Evolutionary conservation across 2,888 invertebrate genomes (phyloP), one percentile per base, ranked within the genome.

Genomic region (Lomographa bimaculata): DNA sequence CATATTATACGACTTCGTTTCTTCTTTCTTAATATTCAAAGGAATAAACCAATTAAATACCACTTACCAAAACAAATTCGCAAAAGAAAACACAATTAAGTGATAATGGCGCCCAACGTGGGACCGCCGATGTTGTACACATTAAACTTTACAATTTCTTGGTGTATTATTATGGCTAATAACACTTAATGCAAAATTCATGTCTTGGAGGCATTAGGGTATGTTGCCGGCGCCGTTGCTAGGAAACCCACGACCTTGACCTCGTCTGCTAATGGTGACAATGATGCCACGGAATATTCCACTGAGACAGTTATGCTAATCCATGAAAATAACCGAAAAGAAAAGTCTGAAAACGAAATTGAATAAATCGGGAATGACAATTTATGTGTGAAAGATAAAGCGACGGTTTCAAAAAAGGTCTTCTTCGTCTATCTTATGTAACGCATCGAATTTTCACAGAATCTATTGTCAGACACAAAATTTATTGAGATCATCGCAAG

Each of bases 181-280:
- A 55, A 53, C 21, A 50, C 44, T 42, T 44, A 50, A 41, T 39
- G 44, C 34, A 40, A 45, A 59, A 59, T 55, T 50, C 59, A 57
- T 64, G 62, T 46, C 35, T 36, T 49, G 45, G 18, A 41, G 34
- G 35, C 46, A 40, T 44, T 35, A 43, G 40, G 47, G 40, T 58
- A 53, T 64, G 70, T 70, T 70, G 70, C 57, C 50, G 50, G 54
- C 44, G 21, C 8, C 29, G 67, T 70, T 67, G 64, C 67, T 52
- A 56, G 34, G 66, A 27, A 59, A 65, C 58, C 27, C 25, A 7
- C 37, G 44, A 23, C 56, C 57, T 51, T 62, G 56, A 56, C 69
- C 68, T 65, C 54, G 10, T 7, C 23, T 20, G n/a, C 39, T 43
- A 50, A 53, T 45, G 47, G 43, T 36, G 34, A 18, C 39, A 38